These are phyloP conservation scores for Burhinus bistriatus DNA, from an alignment of 2,113 vertebrate genomes.

Conservation along the genomic window DNA sequence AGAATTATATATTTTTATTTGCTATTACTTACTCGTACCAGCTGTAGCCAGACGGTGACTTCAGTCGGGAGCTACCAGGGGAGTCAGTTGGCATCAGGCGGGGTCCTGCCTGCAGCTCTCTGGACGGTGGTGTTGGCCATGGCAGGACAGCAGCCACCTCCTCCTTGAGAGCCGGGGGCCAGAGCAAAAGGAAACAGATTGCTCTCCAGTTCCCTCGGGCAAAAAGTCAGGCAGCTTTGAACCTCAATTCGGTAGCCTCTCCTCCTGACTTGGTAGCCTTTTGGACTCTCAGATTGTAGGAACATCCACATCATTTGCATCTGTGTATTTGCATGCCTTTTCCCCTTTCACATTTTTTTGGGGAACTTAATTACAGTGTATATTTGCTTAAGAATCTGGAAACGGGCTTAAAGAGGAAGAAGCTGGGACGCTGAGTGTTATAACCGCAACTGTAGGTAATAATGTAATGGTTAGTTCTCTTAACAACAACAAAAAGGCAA, in stretches of 20 bases:
- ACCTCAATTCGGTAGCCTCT: background rate
- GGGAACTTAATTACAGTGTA: background rate
- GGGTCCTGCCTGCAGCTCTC: background rate
- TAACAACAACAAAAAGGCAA: background rate
- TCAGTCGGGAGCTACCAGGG: background rate
- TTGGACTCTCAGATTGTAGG: background rate
- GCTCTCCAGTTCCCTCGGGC: background rate
- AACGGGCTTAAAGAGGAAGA: background rate
- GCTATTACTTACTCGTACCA: fast-evolving
- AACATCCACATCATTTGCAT: background rate
- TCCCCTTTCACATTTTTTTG: background rate
- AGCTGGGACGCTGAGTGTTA: background rate
- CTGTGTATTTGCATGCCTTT: background rate
- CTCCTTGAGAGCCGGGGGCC: background rate
- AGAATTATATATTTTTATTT: background rate
- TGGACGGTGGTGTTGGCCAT: fast-evolving
- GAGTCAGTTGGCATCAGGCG: background rate
- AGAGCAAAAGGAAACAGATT: background rate
- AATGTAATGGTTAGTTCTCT: background rate
- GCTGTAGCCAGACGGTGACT: background rate
- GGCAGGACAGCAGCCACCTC: background rate
- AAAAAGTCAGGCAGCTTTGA: background rate
- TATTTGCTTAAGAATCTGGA: background rate
- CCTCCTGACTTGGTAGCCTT: background rate
- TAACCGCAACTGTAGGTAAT: background rate